Evolutionary conservation across 2,797 vertebrate genomes (phyloP), one percentile per base, ranked within the genome.

Genomic region (Gymnodraco acuticeps): DNA sequence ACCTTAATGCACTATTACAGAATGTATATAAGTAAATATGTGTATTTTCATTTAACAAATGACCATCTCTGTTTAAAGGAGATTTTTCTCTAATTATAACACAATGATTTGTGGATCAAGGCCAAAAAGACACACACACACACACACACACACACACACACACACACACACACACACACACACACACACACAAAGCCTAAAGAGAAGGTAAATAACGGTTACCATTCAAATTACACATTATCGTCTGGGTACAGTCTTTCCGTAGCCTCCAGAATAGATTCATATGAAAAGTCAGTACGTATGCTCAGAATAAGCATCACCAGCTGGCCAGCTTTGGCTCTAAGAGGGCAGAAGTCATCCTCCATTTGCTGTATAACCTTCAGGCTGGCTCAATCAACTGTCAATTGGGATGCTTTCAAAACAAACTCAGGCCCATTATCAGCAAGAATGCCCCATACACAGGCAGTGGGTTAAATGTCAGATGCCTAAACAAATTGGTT

Each of bases 381-480:
- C 87, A 82, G 89, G 79, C 85, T 83, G 42, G 82, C 87, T 90
- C 85, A 75, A 88, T 90, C 88, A 87, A 23, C 78, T 75, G 78
- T 80, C 87, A 84, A 79, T 74, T 71, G 81, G 77, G 77, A 88
- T 71, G 85, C 87, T 86, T 88, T 91, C 85, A 85, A 77, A 88
- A 88, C 83, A 77, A 78, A 81, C 82, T 75, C 62, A 23, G 48
- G 71, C 79, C 90, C 76, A 89, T 92, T 90, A 89, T 87, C 78
- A 47, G 79, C 52, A 83, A 82, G 81, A 87, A 88, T 78, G 86
- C 81, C 65, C 77, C 77, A 80, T 82, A 88, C 81, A 85, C 82
- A 78, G 77, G 84, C 80, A 70, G 67, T 1, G 47, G 92, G 87
- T 90, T 80, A 86, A 89, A 92, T 91, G 91, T 89, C 89, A 92